Evolutionary conservation across 2,113 vertebrate species (phyloP).

Genomic region (Patagioenas fasciata): DNA sequence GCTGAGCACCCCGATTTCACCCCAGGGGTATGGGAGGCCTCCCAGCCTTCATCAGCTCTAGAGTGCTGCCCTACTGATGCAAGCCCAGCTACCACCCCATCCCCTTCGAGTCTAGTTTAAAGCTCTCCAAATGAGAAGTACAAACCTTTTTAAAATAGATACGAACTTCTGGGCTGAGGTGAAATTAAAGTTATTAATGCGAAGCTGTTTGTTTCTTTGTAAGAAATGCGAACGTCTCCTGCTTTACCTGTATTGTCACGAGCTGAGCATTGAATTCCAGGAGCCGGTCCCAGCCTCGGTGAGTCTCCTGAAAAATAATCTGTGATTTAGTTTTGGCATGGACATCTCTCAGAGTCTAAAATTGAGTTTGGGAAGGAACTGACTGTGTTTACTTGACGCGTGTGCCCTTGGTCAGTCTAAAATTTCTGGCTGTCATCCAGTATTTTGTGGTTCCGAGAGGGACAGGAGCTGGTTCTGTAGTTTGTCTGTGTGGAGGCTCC

Average conservation of each 20-base stretch:
- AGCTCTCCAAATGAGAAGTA: not conserved
- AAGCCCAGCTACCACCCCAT: too few relatives aligned
- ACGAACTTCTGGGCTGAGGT: not conserved
- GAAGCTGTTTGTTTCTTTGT: slow-evolving; percentile 25
- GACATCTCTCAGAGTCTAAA: not conserved
- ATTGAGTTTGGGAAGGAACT: not conserved
- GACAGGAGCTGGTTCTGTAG: not conserved
- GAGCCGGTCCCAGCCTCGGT: slow-evolving; percentile 93
- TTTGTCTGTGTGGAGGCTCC: not conserved
- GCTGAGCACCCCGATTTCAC: too few relatives aligned
- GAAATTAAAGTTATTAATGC: not conserved
- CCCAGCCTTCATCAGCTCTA: too few relatives aligned
- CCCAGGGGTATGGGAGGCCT: too few relatives aligned
- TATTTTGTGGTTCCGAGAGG: not conserved
- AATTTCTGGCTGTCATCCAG: not conserved
- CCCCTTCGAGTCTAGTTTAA: too few relatives aligned
- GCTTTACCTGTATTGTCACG: slow-evolving; percentile 94
- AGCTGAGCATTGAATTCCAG: slow-evolving; percentile 95
- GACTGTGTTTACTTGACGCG: not conserved
- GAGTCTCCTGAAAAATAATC: slow-evolving; percentile 69
- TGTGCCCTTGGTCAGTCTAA: not conserved
- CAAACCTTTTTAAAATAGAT: not conserved
- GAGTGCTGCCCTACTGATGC: too few relatives aligned
- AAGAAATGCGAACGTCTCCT: slow-evolving; percentile 97
- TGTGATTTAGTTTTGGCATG: not conserved